Evolutionary conservation across 2,113 vertebrate genomes (phyloP).

Genomic region (Psittacula cyanocephala): DNA sequence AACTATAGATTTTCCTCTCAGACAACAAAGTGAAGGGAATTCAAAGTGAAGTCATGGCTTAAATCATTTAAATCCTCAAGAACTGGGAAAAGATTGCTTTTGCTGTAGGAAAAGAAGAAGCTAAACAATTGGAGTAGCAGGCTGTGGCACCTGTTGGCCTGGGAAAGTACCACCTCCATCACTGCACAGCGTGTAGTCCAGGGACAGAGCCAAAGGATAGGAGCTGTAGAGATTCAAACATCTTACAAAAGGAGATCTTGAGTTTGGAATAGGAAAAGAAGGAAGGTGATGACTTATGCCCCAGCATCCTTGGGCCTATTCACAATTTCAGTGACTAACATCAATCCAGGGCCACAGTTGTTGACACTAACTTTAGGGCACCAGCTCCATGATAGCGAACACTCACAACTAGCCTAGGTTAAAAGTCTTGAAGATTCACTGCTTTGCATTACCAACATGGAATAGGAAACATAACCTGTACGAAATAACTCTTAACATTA

Average conservation of each 20-base stretch:
- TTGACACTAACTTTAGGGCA: background rate
- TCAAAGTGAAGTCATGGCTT: background rate
- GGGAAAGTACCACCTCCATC: background rate
- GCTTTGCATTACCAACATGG: background rate
- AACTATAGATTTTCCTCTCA: background rate
- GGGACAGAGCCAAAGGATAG: background rate
- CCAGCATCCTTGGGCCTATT: background rate
- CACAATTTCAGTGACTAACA: background rate
- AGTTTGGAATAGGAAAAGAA: background rate
- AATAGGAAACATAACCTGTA: background rate
- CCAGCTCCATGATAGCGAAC: background rate
- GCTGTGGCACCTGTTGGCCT: background rate
- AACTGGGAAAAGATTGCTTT: background rate
- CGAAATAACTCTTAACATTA: background rate
- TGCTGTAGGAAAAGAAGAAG: background rate
- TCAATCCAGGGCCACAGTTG: background rate
- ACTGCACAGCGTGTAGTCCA: rapidly evolving
- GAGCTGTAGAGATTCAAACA: background rate
- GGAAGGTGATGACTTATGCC: background rate
- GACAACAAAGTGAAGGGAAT: background rate
- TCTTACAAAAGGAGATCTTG: background rate
- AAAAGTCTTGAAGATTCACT: background rate
- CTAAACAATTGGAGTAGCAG: background rate
- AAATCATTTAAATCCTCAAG: background rate
- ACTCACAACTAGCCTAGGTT: background rate